Evolutionary conservation across 2,113 vertebrate genomes (phyloP).

Genomic region (Corythaixoides concolor): DNA sequence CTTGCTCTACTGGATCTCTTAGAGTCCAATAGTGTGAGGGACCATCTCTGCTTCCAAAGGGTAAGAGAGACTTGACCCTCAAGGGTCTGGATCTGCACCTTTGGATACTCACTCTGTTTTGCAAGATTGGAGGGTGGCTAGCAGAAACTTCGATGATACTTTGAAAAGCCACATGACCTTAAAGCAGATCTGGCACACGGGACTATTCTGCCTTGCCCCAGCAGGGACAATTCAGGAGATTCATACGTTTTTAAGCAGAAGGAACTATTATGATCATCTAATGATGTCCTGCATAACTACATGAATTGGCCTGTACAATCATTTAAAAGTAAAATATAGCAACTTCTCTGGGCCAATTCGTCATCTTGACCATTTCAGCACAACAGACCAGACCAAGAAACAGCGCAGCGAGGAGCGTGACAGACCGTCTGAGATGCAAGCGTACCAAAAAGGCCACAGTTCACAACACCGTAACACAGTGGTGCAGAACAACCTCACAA

Average conservation of each 20-base stretch:
- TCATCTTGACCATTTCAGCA: accelerated
- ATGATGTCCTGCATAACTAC: not conserved
- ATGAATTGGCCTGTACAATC: not conserved
- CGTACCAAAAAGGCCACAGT: not conserved
- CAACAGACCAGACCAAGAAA: not conserved
- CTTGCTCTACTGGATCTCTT: not conserved
- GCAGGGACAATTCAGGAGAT: not conserved
- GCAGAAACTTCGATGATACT: not conserved
- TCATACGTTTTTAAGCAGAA: not conserved
- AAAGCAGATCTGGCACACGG: not conserved
- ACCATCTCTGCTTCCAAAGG: not conserved
- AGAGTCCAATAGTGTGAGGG: not conserved
- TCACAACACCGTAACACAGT: not conserved
- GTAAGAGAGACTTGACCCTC: not conserved
- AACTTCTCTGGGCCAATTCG: not conserved
- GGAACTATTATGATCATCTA: not conserved
- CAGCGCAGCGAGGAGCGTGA: not conserved
- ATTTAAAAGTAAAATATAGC: not conserved
- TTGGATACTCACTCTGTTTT: not conserved
- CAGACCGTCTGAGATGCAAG: not conserved
- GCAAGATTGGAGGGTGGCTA: not conserved
- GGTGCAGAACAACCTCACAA: not conserved
- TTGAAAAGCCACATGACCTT: not conserved
- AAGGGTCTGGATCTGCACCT: not conserved
- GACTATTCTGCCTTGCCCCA: not conserved